Conservation (phyloP, 2,797 vertebrate species). For the Sebastiscus tertius region DNA sequence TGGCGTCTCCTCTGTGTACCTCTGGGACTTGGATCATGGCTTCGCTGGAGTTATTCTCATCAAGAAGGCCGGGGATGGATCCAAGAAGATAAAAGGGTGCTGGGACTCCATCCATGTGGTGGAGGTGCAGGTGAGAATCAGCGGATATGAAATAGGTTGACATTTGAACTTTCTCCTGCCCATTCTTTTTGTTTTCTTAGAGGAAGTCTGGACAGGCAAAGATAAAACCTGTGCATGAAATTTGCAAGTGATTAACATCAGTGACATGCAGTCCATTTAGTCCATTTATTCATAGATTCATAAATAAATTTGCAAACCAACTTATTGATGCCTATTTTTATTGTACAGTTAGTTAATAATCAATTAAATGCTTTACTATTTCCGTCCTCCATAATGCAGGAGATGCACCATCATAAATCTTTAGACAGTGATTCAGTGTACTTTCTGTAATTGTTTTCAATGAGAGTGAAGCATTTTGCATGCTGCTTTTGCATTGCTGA, state of each 20-base stretch:
- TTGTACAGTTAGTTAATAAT: too few species aligned
- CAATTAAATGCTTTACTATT: too few species aligned
- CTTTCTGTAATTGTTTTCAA: background rate
- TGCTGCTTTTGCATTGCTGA: background rate
- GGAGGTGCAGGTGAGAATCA: slow-evolving; percentile 94
- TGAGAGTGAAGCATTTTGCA: background rate
- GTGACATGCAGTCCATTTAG: background rate
- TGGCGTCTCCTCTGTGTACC: slow-evolving; percentile 98
- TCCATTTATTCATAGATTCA: too few species aligned
- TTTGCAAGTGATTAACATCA: background rate
- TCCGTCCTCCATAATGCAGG: background rate
- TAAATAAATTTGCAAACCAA: too few species aligned
- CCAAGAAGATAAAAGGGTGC: slow-evolving; percentile 99
- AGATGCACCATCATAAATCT: background rate
- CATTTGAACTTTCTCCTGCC: background rate
- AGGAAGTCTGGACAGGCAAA: background rate
- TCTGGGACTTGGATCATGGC: slow-evolving; percentile 99
- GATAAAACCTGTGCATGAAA: background rate
- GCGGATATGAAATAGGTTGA: background rate
- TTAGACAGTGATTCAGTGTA: background rate
- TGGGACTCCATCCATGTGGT: slow-evolving; percentile 99
- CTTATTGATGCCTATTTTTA: too few species aligned
- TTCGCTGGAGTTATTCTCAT: slow-evolving; percentile 99
- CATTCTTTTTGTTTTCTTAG: background rate
- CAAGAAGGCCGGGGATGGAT: slow-evolving; percentile 98